Percentiles rank a stretch among this genome's conserved stretches.
Evolutionary conservation across 2,113 vertebrate species (phyloP).

Genomic region (Copsychus sechellarum): DNA sequence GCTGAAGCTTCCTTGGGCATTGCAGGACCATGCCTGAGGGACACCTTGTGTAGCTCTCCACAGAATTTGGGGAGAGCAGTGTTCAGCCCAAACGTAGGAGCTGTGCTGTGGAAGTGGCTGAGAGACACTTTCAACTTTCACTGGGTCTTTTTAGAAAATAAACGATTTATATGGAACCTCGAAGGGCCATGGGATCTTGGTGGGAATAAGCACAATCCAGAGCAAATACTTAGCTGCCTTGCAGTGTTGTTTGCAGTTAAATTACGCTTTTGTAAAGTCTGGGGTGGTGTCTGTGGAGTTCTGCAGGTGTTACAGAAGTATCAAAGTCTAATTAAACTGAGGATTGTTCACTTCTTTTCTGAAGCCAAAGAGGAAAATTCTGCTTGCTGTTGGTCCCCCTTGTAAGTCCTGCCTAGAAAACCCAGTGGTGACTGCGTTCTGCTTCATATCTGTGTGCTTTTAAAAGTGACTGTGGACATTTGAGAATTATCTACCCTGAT

Average conservation of each 20-base stretch:
- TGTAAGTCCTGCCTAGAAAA: background rate
- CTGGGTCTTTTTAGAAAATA: background rate
- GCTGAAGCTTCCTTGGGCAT: background rate
- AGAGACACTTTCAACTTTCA: background rate
- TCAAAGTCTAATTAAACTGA: background rate
- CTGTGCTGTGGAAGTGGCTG: background rate
- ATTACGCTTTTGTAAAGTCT: background rate
- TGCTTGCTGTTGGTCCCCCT: background rate
- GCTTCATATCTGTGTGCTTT: background rate
- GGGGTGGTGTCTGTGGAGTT: background rate
- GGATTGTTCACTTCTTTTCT: background rate
- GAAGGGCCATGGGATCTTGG: conserved; percentile 32
- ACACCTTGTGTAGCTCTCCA: background rate
- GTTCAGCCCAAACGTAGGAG: background rate
- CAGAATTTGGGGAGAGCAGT: background rate
- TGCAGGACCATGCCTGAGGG: background rate
- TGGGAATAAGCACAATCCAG: background rate
- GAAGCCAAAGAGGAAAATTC: background rate
- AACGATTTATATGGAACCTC: background rate
- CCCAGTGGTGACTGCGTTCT: background rate
- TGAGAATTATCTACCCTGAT: background rate
- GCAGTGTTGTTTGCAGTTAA: background rate
- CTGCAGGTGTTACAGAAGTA: background rate
- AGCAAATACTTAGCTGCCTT: background rate
- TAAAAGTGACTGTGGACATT: background rate